Base-by-base conservation (phyloP, 2,797 vertebrate species). In the Harpagifer antarcticus region DNA sequence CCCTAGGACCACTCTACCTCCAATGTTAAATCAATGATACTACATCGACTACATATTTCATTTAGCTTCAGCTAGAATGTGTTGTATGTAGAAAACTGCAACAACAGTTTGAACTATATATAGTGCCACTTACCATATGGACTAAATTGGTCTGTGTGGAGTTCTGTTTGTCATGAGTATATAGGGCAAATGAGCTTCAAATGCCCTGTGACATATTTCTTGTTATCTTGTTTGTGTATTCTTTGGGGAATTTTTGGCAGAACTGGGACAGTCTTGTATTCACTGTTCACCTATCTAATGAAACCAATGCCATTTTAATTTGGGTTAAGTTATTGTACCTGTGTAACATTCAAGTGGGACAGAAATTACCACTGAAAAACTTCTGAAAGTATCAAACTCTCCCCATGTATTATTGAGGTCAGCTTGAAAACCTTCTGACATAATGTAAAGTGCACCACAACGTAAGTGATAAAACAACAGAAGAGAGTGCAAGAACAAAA, bases 171-270 rank as follows among this genome's bases (percentile, higher is more conserved):
- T 91, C 63, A 80, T 74, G 63, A 79, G 45, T 80, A 83, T 78
- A 74, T 82, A 90, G 91, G 86, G 79, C 84, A 88, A 85, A 85
- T 84, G 62, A 80, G 76, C 68, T 91, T 85, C 68, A 86, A 71
- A 63, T 84, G 69, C 47, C 63, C 68, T 74, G 69, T 72, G 72
- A 90, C 81, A 82, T 70, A 72, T 58, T 60, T 77, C 84, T 77
- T 83, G 82, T 91, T 88, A 86, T 91, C 78, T 87, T 92, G 83
- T 92, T 90, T 89, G 86, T 87, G 75, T 81, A 48, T 68, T 93
- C 91, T 84, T 80, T 74, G 59, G 92, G 91, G 90, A 92, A 64
- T 70, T 76, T 70, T 68, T 91, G 91, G 85, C 91, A 93, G 87
- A 94, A 89, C 85, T 84, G 76, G 92, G 92, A 69, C 83, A 90